Conservation (phyloP, 2,888 invertebrate genomes). For the Girardia tigrina region DNA sequence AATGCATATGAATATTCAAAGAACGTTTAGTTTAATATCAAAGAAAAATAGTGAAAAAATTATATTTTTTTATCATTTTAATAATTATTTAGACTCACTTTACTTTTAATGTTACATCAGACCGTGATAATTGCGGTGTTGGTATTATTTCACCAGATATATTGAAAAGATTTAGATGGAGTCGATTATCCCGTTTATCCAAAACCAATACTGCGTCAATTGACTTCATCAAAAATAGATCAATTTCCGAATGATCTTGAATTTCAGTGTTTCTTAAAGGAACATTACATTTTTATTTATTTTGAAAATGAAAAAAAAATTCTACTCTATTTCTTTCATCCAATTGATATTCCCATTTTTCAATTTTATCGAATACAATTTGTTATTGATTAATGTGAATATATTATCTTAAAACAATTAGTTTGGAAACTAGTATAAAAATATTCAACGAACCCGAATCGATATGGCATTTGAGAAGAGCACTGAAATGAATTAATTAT, state of each 20-base stretch:
- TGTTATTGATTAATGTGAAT: neutral
- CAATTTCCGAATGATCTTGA: neutral
- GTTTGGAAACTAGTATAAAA: neutral
- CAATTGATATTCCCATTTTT: constrained; percentile 8
- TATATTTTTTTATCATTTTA: too few relatives aligned
- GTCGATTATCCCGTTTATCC: neutral
- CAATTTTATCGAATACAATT: neutral
- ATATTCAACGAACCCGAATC: constrained; percentile 12
- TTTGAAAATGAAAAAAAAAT: neutral
- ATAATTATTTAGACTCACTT: too few relatives aligned
- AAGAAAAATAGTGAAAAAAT: too few relatives aligned
- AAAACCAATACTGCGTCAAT: neutral
- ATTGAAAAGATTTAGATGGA: neutral
- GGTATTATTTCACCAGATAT: neutral
- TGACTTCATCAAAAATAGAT: neutral
- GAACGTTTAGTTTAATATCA: too few relatives aligned
- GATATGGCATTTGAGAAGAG: neutral
- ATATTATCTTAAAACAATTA: neutral
- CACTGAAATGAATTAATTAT: too few relatives aligned
- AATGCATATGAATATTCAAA: too few relatives aligned
- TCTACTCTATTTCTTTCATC: neutral
- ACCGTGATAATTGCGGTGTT: neutral
- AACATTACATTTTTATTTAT: neutral
- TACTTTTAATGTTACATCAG: too few relatives aligned
- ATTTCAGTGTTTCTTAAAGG: neutral